Base-by-base conservation (phyloP, 35 echinoderm and acorn worm species). In the Patiria miniata region DNA sequence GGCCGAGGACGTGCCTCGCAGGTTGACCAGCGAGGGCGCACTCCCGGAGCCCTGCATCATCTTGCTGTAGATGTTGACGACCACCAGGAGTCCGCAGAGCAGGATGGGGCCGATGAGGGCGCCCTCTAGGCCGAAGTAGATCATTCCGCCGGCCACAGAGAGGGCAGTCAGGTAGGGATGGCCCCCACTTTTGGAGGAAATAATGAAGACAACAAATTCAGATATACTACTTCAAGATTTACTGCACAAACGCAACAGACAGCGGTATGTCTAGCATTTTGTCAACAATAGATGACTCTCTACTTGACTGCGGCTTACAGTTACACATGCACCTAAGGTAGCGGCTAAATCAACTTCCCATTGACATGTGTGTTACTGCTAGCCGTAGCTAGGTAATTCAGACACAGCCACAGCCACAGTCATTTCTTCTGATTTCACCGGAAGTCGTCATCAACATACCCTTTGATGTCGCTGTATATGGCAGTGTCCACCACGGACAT, bases 111-210 rank as follows among this genome's bases (percentile, higher is more conserved):
- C 96, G 80, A 99, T 94, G 30, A 99, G 83, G 50, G 93, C 93
- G 47, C 96, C 96, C 87, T 99, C 93, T 1, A 99, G 65, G 32
- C 96, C 96, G 61, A 88, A 94, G 78, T 82, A 94, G 53, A 80
- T 86, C 59, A 99, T 99, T 12, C 96, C 96, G 9, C 96, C 96
- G 21, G 92, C 96, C 9, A 99, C 89, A 28, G 96, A 90, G 22
- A 99, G 90, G 36, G 89, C 96, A 10, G 96, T 99, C 47, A 99
- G 38, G 50, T 99, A 99, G 9, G 96, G 96, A 39, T 99, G 96
- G 44, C 96, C 93, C 77, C 96, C 96, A 37, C 96, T 99, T 47
- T 47, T 47, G 1, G 81, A 39, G 83, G n/a, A 60, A 36, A 39
- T 59, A 51, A 73, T 28, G 34, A 30, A 22, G 26, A 69, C 12